Conservation (phyloP, 2,113 vertebrate species). For the Rissa tridactyla region DNA sequence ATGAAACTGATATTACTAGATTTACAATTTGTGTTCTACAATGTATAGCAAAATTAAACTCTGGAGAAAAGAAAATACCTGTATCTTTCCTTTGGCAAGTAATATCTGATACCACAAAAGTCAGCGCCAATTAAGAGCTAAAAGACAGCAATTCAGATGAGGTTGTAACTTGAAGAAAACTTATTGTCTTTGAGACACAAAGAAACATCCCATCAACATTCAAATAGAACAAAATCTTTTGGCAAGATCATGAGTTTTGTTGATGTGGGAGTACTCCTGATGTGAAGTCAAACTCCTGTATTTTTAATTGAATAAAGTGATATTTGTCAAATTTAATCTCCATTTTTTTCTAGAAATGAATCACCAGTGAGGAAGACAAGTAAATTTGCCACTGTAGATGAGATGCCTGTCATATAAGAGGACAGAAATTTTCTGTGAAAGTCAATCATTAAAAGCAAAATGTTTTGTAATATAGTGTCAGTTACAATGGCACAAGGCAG, state of each 20-base stretch:
- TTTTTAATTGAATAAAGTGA: background rate
- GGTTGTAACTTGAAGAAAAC: background rate
- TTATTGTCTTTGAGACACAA: background rate
- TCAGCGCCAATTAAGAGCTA: background rate
- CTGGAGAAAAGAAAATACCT: background rate
- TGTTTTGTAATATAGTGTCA: background rate
- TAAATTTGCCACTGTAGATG: background rate
- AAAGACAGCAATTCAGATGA: background rate
- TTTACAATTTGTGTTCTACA: background rate
- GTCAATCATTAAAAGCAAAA: background rate
- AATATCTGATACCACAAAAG: background rate
- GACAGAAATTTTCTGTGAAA: background rate
- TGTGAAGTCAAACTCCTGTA: fast-evolving
- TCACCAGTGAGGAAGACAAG: background rate
- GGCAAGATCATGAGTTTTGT: background rate
- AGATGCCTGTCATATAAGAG: background rate
- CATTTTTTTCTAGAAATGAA: background rate
- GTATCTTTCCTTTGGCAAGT: background rate
- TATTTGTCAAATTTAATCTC: background rate
- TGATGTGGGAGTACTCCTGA: background rate
- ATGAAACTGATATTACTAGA: background rate
- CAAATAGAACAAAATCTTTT: background rate
- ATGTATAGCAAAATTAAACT: background rate
- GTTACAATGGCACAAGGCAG: background rate
- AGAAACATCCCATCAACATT: background rate